Conservation (phyloP, 2,113 vertebrate species). For the Ginglymostoma cirratum region DNA sequence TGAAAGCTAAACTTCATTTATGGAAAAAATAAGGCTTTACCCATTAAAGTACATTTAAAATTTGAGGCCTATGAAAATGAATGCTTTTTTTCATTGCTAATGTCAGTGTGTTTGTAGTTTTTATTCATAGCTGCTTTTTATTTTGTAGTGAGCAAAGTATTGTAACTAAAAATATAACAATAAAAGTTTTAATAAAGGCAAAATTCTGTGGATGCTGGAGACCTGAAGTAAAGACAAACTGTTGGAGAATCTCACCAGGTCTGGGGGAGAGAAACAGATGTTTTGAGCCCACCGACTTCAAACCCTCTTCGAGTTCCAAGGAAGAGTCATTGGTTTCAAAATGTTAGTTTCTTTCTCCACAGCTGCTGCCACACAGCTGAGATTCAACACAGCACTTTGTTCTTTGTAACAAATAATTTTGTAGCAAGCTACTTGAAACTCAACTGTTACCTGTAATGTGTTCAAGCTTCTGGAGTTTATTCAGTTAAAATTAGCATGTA, state of each 20-base stretch:
- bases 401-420: background rate
- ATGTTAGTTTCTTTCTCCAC: too few species aligned
- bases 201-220: too few species aligned
- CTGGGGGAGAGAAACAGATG: too few species aligned
- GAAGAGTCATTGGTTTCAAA: too few species aligned
- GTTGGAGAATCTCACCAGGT: too few species aligned
- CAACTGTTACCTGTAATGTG: background rate
- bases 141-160: background rate
- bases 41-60: too few species aligned
- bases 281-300: too few species aligned
- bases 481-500: background rate
- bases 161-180: background rate
- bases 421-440: background rate
- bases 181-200: background rate
- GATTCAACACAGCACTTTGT: background rate
- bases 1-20: background rate
- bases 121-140: background rate
- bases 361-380: too few species aligned
- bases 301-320: too few species aligned
- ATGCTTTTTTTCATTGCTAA: background rate
- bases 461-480: background rate
- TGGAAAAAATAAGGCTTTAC: background rate
- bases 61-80: background rate
- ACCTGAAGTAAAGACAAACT: too few species aligned
- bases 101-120: background rate